A percentile compares a stretch with the other conserved stretches of the same genome.
Conservation (phyloP, 2,113 vertebrate genomes). For the Nibea albiflora region DNA sequence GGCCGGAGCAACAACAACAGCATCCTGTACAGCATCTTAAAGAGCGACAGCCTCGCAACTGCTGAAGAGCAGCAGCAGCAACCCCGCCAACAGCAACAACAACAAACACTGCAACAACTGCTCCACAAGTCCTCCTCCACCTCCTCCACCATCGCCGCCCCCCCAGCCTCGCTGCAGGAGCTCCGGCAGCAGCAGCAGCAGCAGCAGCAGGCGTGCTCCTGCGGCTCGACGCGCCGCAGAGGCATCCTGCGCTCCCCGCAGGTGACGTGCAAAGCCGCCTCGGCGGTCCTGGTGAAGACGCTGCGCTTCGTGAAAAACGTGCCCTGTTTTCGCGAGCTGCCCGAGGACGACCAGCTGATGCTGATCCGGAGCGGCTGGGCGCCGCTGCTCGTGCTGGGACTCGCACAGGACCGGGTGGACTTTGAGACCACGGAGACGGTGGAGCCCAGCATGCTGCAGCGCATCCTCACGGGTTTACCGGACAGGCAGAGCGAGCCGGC, state of each 20-base stretch:
- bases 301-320: conserved; percentile 94
- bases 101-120: conserved; percentile 62
- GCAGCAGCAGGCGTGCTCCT: conserved; percentile 85
- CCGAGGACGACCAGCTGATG: conserved; percentile 91
- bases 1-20: conserved; percentile 66
- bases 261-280: conserved; percentile 91
- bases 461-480: conserved; percentile 87
- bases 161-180: conserved; percentile 55
- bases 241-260: conserved; percentile 89
- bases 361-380: conserved; percentile 93
- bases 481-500: conserved; percentile 66
- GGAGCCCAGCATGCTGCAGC: conserved; percentile 91
- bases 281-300: conserved; percentile 93
- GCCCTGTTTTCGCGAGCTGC: conserved; percentile 94
- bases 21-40: conserved; percentile 87
- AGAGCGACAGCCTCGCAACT: conserved; percentile 79
- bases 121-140: conserved; percentile 56
- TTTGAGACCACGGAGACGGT: conserved; percentile 91
- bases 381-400: conserved; percentile 91
- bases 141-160: conserved; percentile 31
- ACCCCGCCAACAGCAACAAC: conserved; percentile 18
- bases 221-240: conserved; percentile 80
- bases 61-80: conserved; percentile 60
- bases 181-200: conserved; percentile 79
- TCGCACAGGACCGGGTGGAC: conserved; percentile 93